Base-by-base conservation (phyloP, 2,113 vertebrate species). In the Calypte anna region DNA sequence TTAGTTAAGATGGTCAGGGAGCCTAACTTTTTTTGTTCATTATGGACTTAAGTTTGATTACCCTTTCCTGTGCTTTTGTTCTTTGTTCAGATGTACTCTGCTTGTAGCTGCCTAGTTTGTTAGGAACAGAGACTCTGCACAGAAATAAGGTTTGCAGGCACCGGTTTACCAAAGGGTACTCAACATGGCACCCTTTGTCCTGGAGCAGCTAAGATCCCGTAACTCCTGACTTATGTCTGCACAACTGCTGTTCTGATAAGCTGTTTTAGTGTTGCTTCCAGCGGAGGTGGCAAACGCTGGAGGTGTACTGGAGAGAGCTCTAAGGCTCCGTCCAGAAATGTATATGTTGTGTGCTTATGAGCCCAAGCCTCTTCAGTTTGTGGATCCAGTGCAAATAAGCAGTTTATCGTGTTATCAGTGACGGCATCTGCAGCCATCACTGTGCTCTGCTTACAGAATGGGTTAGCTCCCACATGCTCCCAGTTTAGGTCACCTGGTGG, bases 201-300 rank as follows among this genome's bases (percentile, higher is more conserved):
- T 19, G 43, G 55, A 46, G 51, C 23, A 30, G 17, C 24, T 3
- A 16, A 31, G 36, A 5, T 19, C 3, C 1, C 0, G 25, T 14
- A 4, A 48, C 77, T 51, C 27, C 28, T 23, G 33, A 15, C 38
- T 46, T 43, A 3, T 63, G 6, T 12, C 36, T 21, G 28, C 46
- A 2, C 63, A 7, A 0, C 28, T 3, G 0, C 1, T 33, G 2
- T 27, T n/a, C 21, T 6, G 19, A 1, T 48, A 4, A 14, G 31
- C 21, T 33, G 51, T 30, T 40, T 10, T 9, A 82, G 40, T 16
- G 0, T 58, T 8, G 27, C 74, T 63, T 63, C 61, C 31, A 28
- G 6, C 3, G 20, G 31, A 13, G 28, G 17, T 64, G 53, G 64
- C 20, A 50, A n/a, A 7, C 1, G 3, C 44, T 36, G 59, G 67